These are phyloP conservation scores for Leguminivora glycinivorella DNA, from an alignment of 1,140 invertebrate species.

Conservation along the genomic window DNA sequence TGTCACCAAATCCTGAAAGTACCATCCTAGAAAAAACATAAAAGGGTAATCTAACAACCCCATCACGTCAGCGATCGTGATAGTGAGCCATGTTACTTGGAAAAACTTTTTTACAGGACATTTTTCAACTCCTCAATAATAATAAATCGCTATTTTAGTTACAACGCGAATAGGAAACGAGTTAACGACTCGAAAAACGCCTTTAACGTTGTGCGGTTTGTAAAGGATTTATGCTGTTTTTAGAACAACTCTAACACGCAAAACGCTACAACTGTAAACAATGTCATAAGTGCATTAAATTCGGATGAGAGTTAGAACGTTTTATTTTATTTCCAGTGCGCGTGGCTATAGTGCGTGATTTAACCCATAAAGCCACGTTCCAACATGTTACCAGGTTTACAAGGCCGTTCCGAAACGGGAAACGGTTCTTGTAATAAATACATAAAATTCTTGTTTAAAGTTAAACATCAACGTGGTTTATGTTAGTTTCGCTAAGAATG, in stretches of 20 bases:
- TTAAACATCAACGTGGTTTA: conserved; percentile 22
- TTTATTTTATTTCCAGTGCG: background rate
- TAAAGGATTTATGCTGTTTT: background rate
- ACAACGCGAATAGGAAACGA: background rate
- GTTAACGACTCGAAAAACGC: background rate
- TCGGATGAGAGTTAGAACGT: background rate
- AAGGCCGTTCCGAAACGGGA: conserved; percentile 16
- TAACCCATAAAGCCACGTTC: conserved; percentile 21
- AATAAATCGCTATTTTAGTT: conserved; percentile 25
- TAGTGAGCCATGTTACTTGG: background rate
- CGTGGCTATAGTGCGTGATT: conserved; percentile 9
- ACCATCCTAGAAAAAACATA: background rate
- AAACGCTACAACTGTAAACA: too few relatives aligned
- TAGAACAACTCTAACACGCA: too few relatives aligned
- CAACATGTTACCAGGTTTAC: conserved; percentile 21
- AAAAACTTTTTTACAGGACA: background rate
- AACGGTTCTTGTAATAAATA: conserved; percentile 21
- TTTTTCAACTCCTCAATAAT: conserved; percentile 18
- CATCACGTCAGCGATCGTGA: background rate
- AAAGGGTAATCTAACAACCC: background rate
- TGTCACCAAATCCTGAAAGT: too few relatives aligned
- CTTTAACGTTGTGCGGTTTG: background rate
- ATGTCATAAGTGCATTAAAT: background rate
- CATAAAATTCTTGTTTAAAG: conserved; percentile 27
- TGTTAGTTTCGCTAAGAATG: conserved; percentile 23